Percentiles rank a stretch among this genome's conserved stretches.
Conservation (phyloP, 2,797 vertebrate genomes). For the Acomys russatus region DNA sequence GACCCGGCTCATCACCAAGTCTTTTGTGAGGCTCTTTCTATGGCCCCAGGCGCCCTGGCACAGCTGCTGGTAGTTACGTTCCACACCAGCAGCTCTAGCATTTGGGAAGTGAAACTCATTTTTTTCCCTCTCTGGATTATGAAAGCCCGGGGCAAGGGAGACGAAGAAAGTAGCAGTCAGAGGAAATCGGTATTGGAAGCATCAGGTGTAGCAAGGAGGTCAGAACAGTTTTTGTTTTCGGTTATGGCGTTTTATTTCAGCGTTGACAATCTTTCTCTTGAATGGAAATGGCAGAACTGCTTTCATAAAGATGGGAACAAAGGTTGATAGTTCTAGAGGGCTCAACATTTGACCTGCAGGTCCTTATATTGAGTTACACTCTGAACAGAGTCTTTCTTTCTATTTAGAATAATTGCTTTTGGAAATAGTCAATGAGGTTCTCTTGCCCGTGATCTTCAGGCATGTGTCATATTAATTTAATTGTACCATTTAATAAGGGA, state of each 20-base stretch:
- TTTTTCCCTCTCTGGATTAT: constrained; percentile 78
- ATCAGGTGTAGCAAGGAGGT: neutral
- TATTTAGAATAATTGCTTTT: constrained; percentile 50
- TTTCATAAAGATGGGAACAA: constrained; percentile 69
- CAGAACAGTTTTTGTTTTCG: constrained; percentile 42
- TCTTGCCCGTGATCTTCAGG: constrained; percentile 23
- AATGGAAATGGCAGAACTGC: constrained; percentile 23
- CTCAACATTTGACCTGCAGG: constrained; percentile 52
- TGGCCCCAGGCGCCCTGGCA: constrained; percentile 84
- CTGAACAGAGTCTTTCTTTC: constrained; percentile 26
- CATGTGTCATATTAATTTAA: constrained; percentile 45
- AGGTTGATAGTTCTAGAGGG: constrained; percentile 52
- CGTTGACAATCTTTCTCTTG: constrained; percentile 39
- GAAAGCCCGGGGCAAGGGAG: constrained; percentile 73
- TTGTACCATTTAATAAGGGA: constrained; percentile 60
- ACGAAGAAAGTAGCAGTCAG: constrained; percentile 69
- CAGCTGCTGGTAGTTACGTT: constrained; percentile 86
- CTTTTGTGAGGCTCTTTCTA: constrained; percentile 83
- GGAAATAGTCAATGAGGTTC: neutral
- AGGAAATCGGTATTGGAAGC: constrained; percentile 39
- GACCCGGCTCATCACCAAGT: constrained; percentile 76
- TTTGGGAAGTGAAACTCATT: constrained; percentile 85
- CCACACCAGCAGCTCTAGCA: constrained; percentile 87
- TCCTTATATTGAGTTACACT: constrained; percentile 61
- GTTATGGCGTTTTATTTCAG: constrained; percentile 38